phyloP scores from a whole-genome alignment of 2,888 invertebrate species.

The Euplagia quadripunctaria region DNA sequence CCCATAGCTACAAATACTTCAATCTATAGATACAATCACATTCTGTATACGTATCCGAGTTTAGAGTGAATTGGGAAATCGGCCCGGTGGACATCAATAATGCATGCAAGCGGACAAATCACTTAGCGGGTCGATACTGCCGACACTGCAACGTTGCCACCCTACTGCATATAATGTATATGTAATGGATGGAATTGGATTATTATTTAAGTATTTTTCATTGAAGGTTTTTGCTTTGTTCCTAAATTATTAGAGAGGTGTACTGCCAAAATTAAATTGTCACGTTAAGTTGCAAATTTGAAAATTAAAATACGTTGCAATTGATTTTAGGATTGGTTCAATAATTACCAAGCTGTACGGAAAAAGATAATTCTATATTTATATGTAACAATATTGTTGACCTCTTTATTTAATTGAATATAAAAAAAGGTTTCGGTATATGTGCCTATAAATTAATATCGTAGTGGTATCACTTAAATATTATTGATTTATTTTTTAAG shows the following conservation, averaged over 20 bases:
- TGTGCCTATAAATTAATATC: no score
- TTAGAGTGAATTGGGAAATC: conserved; percentile 61
- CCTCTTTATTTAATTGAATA: no score
- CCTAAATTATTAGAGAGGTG: background rate
- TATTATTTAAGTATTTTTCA: conserved; percentile 20
- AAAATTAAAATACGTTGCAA: no score
- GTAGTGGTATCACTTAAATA: no score
- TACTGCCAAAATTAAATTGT: background rate
- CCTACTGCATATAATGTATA: conserved; percentile 49
- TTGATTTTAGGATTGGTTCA: no score
- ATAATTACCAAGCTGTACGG: no score
- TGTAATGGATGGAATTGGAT: conserved; percentile 28
- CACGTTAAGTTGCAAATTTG: no score
- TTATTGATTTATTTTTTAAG: no score
- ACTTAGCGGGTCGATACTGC: conserved; percentile 69
- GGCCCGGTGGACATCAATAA: conserved; percentile 75
- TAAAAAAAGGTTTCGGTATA: no score
- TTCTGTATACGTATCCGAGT: conserved; percentile 34
- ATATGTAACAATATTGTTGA: no score
- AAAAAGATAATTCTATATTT: no score
- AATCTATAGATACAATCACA: conserved; percentile 21
- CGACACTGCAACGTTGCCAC: conserved; percentile 51
- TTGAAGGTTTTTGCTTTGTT: background rate
- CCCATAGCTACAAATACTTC: conserved; percentile 4
- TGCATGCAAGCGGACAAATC: conserved; percentile 80